Evolutionary conservation across 2,888 invertebrate genomes (phyloP).

Genomic region (Orgyia antiqua): DNA sequence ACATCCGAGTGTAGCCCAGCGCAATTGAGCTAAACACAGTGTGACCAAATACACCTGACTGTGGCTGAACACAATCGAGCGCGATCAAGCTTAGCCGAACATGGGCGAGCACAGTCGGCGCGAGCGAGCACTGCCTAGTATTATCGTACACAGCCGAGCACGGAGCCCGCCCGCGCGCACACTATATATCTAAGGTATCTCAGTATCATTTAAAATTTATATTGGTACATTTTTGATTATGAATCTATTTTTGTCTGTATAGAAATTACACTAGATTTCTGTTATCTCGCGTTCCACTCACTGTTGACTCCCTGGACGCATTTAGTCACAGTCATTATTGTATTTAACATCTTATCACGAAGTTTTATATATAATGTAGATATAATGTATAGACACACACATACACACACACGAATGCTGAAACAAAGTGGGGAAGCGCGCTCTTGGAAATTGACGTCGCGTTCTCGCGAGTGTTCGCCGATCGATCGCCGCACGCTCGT

Average conservation of each 20-base stretch:
- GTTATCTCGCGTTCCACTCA: conserved; percentile 48
- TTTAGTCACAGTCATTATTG: conserved; percentile 57
- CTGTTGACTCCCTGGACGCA: conserved; percentile 67
- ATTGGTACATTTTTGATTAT: conserved; percentile 87
- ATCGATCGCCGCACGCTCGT: conserved; percentile 28
- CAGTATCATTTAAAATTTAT: conserved; percentile 74
- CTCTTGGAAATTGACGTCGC: conserved; percentile 69
- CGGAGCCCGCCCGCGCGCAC: conserved; percentile 49
- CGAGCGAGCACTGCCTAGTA: conserved; percentile 3
- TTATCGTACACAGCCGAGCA: conserved; percentile 8
- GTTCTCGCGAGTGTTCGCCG: conserved; percentile 39
- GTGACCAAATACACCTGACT: too few relatives aligned
- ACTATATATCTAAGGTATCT: conserved; percentile 54
- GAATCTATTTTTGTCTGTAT: conserved; percentile 77
- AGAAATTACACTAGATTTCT: conserved; percentile 77
- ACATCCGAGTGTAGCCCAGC: conserved; percentile 23
- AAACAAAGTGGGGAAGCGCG: conserved; percentile 60
- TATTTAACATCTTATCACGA: conserved; percentile 70
- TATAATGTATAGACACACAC: conserved; percentile 41
- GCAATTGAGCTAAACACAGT: conserved; percentile 14
- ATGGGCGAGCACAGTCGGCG: background rate
- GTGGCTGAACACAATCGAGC: conserved; percentile 7
- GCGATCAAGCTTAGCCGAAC: conserved; percentile 47
- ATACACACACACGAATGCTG: conserved; percentile 54
- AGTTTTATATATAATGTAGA: conserved; percentile 47